phyloP scores from a whole-genome alignment of 2,797 vertebrate genomes.

The Chrysocyon brachyurus region DNA sequence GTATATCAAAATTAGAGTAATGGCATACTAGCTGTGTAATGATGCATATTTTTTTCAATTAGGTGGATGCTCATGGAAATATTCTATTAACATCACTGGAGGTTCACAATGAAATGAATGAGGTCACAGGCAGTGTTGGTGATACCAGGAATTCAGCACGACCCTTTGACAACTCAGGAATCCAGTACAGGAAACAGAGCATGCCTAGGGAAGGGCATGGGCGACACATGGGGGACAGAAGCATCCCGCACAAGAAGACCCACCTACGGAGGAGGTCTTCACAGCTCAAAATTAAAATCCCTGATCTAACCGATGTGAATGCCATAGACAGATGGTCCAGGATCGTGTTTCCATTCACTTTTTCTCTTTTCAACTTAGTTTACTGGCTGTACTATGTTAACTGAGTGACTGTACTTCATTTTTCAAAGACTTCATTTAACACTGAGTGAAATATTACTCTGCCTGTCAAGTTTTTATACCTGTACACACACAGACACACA shows the following conservation, averaged over 20 bases:
- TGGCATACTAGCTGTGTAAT: background rate
- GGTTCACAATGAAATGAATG: constrained; percentile 98
- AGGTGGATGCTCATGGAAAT: constrained; percentile 98
- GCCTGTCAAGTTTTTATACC: constrained; percentile 91
- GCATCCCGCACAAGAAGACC: constrained; percentile 92
- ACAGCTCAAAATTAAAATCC: constrained; percentile 99
- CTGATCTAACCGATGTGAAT: constrained; percentile 98
- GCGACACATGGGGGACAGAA: constrained; percentile 93
- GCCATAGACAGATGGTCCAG: constrained; percentile 99
- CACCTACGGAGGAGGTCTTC: constrained; percentile 96
- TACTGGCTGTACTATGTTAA: constrained; percentile 99
- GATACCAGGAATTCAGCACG: constrained; percentile 96
- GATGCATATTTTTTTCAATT: background rate
- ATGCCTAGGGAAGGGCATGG: constrained; percentile 89
- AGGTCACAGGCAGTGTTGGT: constrained; percentile 92
- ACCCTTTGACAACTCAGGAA: constrained; percentile 95
- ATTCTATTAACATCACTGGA: constrained; percentile 97
- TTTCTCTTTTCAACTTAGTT: constrained; percentile 99
- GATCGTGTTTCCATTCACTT: constrained; percentile 97
- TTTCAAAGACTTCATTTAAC: constrained; percentile 90
- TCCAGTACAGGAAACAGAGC: constrained; percentile 97
- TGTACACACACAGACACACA: constrained; percentile 83
- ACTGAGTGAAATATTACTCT: constrained; percentile 89
- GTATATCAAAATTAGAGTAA: background rate
- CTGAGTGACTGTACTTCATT: constrained; percentile 91